These are phyloP conservation scores for Yponomeuta evonymella DNA, from an alignment of 2,888 invertebrate genomes.

Conservation along the genomic window DNA sequence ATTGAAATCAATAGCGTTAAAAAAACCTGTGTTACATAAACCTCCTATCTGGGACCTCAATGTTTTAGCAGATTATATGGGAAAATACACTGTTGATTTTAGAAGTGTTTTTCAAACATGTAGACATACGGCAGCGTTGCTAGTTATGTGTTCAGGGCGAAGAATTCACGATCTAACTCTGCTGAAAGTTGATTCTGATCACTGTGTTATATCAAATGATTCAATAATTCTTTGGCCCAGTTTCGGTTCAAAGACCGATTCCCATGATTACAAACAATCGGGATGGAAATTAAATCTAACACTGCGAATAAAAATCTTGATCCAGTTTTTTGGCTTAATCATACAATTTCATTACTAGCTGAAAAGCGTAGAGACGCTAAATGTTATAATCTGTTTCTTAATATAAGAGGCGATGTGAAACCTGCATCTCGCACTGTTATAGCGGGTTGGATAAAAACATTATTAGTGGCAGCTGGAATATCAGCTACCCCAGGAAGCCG, in stretches of 20 bases:
- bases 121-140: slow-evolving; percentile 13
- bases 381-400: slow-evolving; percentile 15
- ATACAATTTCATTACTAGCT: too few species aligned
- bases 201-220: slow-evolving; percentile 15
- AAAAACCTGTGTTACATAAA: slow-evolving; percentile 16
- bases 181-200: slow-evolving; percentile 2
- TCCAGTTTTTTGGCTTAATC: too few species aligned
- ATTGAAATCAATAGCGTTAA: slow-evolving; percentile 22
- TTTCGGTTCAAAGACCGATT: slow-evolving; percentile 26
- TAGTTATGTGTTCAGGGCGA: slow-evolving; percentile 22
- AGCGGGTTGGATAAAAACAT: slow-evolving; percentile 23
- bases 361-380: too few species aligned
- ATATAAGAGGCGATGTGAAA: slow-evolving; percentile 17
- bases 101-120: slow-evolving; percentile 16
- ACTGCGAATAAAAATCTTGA: too few species aligned
- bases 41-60: slow-evolving; percentile 26
- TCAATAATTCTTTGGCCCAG: slow-evolving; percentile 21
- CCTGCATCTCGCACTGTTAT: slow-evolving; percentile 22
- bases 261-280: slow-evolving; percentile 21
- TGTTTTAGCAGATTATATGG: slow-evolving; percentile 9
- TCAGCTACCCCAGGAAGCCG: slow-evolving; percentile 20
- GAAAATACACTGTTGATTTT: slow-evolving; percentile 9
- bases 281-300: slow-evolving; percentile 21
- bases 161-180: slow-evolving; percentile 24
- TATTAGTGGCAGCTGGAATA: slow-evolving; percentile 19